Base-by-base conservation (phyloP, 2,797 vertebrate genomes). In the Catamblyrhynchus diadema region DNA sequence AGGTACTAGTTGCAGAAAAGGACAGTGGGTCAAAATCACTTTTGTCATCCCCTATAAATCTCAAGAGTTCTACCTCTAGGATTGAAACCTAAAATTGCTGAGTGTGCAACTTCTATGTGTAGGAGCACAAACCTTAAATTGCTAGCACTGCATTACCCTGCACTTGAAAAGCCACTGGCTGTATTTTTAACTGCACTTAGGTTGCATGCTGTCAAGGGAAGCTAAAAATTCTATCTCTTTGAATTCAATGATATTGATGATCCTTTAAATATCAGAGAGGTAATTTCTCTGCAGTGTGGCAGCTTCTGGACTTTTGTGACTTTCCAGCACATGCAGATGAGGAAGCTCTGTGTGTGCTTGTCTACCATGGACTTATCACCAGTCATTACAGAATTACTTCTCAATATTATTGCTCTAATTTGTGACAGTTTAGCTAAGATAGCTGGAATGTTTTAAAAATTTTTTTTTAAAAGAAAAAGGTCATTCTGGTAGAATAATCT, bases 141-240 rank as follows among this genome's bases (percentile, higher is more conserved):
- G 95, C 95, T 90, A 93, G 80, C 73, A 27, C 70, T 95, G 94
- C 95, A 94, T 59, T 95, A 74, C 79, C 44, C 54, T 70, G 54
- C 2, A 3, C 89, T 94, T 87, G 84, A 88, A 87, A 97, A 92
- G 47, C 72, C 91, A 50, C 66, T 42, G 72, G 70, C 66, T 94
- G 37, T 96, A 95, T 96, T 97, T 97, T 96, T 97, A 96, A 95
- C 95, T 91, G 27, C 89, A 88, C 89, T 90, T 70, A 86, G 80
- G 70, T 90, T 86, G 94, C 77, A 61, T 22, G 42, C 73, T 96
- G 94, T 79, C 94, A 95, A 66, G 70, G 56, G 62, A 93, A 74
- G 77, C 86, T 91, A 96, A 77, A 84, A 90, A 91, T 53, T 60
- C 87, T 77, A 77, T 94, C 80, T 70, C 87, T 96, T 88, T 77